Percentiles rank a stretch among this genome's conserved stretches.
Conservation (phyloP, 2,113 vertebrate genomes). For the Rousettus leschenaultii region DNA sequence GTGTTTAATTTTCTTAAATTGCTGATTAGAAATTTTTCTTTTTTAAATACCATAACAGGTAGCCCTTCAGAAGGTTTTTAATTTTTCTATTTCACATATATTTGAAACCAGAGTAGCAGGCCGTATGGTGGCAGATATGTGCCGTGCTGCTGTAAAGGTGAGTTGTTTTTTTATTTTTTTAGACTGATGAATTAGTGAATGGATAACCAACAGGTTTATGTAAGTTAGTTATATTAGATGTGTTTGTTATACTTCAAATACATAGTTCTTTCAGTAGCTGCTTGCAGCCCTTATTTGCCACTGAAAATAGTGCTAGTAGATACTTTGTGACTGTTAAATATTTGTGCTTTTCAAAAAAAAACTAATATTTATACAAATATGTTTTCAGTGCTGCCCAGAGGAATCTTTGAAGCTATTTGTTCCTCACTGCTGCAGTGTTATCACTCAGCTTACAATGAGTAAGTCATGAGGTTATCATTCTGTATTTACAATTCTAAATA, state of each 20-base stretch:
- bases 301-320: background rate
- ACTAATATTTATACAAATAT: background rate
- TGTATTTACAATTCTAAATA: constrained; percentile 33
- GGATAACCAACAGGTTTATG: background rate
- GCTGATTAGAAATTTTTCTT: background rate
- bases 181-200: background rate
- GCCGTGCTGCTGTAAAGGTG: constrained; percentile 96
- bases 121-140: constrained; percentile 98
- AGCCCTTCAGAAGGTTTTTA: constrained; percentile 97
- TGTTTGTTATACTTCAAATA: background rate
- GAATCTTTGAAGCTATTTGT: constrained; percentile 96
- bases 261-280: background rate
- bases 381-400: constrained; percentile 93
- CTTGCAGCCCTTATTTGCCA: background rate
- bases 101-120: constrained; percentile 98
- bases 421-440: constrained; percentile 94
- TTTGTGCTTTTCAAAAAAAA: constrained; percentile 17
- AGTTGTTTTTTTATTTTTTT: constrained; percentile 30
- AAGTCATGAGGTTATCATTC: constrained; percentile 80
- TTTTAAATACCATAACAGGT: constrained; percentile 82
- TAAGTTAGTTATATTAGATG: background rate
- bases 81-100: constrained; percentile 97
- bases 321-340: constrained; percentile 21
- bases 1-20: background rate
- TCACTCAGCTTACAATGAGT: constrained; percentile 95